Base-by-base conservation (phyloP, 2,797 vertebrate genomes). In the Choloepus didactylus region DNA sequence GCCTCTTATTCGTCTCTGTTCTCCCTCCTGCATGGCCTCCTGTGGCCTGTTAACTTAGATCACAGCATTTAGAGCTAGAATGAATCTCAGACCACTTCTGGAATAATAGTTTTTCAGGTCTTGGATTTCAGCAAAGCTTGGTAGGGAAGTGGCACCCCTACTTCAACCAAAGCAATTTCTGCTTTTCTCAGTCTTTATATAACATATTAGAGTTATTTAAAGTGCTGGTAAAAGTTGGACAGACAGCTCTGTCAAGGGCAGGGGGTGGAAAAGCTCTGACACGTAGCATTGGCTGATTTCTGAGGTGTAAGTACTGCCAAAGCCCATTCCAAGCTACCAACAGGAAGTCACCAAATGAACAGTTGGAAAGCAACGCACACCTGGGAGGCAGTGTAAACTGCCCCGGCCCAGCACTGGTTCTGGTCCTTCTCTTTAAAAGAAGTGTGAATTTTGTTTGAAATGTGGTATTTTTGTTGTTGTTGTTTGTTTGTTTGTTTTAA, bases 151-250 rank as follows among this genome's bases (percentile, higher is more conserved):
- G 9, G 9, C 29, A 18, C n/a, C 54, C 35, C 29, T n/a, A 21
- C 38, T 73, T 82, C 87, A 69, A 11, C 38, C 31, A 35, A 69
- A 93, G 41, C 35, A 77, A 14, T 38, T 44, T 59, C 84, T 70
- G n/a, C 64, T 67, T 73, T 27, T 87, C 38, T 44, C 11, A 27
- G 62, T 44, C 44, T 72, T 44, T 38, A 27, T 12, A 41, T 76
- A 31, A 29, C 12, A 35, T 7, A 2, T 59, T n/a, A 9, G 46
- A 46, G 27, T 44, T 69, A 44, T 46, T 31, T 23, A 44, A 38
- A 21, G 25, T 83, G 70, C 27, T 64, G 62, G 60, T 91, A 27
- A 59, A 76, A 7, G 66, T 51, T 69, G 31, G 85, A 60, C 6
- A 54, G 49, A 1, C 10, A 5, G 5, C 6, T 46, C 51, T 75